Evolutionary conservation across 2,888 invertebrate species (phyloP), one percentile per base, ranked within the genome.

Genomic region (Caenorhabditis wallacei): DNA sequence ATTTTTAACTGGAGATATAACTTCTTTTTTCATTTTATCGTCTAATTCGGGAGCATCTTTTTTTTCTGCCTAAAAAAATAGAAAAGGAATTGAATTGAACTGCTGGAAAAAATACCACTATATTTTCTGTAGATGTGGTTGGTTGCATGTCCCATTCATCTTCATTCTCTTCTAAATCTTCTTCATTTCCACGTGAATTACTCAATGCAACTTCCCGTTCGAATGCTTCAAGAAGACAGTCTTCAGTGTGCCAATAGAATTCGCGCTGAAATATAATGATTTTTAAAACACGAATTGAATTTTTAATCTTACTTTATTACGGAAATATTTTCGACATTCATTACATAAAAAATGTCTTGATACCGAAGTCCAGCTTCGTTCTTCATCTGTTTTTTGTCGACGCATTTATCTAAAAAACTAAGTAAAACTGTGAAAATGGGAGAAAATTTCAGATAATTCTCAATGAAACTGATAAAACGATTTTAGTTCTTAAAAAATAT

Each of bases 191-290:
- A 13, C 71, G 64, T 13, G 61, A 68, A 22, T 16, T 54, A 16
- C 70, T 46, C 5, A 70, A 0, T 5, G 56, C 26, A 37, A 79
- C 88, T 72, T 89, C 89, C 68, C 82, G 72, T 70, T 88, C 89
- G 53, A 89, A 88, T 11, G 89, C 88, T 63, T 88, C 87, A 66
- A 87, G 63, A 22, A 88, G 71, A 75, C 89, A 89, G 40, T 80
- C 84, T 56, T 89, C 89, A 4, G 87, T 86, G 66, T 89, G 89
- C 85, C 84, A 85, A 40, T 84, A 79, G 37, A 87, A 80, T 46
- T 88, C 88, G 24, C 80, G 56, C 85, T 87, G 66, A 10, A 84
- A 48, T 8, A 18, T n/a, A 18, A 18, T n/a, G 8, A n/a, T 18
- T 4, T 18, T 10, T 7, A 22, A 22, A 59, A 20, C 35, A 7